Conservation (phyloP, 2,888 invertebrate genomes). For the Agrochola macilenta region DNA sequence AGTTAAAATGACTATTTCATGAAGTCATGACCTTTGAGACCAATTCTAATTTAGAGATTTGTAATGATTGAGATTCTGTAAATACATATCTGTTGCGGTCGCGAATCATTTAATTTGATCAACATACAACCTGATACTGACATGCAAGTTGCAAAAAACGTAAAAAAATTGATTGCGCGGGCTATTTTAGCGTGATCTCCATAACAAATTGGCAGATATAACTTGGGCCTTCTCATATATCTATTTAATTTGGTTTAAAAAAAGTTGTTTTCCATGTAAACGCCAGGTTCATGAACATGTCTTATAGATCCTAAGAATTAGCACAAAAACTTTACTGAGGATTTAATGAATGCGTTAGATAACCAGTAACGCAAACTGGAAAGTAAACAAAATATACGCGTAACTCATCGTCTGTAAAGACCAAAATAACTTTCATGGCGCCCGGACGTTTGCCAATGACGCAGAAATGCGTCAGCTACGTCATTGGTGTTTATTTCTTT, state of each 20-base stretch:
- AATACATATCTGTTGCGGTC: too few species aligned
- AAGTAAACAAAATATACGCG: not conserved
- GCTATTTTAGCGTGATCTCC: not conserved
- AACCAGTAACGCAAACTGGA: not conserved
- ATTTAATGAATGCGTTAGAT: not conserved
- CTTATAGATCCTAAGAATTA: too few species aligned
- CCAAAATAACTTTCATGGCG: constrained; percentile 44
- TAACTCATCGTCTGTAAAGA: constrained; percentile 26
- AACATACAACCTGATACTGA: not conserved
- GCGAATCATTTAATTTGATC: not conserved
- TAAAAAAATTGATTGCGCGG: not conserved
- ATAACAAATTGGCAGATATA: not conserved
- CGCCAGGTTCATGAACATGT: not conserved
- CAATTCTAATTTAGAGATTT: not conserved
- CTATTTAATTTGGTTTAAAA: not conserved
- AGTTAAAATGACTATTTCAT: not conserved
- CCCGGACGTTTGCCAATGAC: constrained; percentile 34
- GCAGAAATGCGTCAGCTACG: constrained; percentile 39
- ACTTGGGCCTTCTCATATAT: not conserved
- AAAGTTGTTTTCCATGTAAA: not conserved
- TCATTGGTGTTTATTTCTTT: constrained; percentile 28
- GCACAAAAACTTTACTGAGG: not conserved
- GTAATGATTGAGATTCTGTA: not conserved
- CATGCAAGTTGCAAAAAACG: not conserved
- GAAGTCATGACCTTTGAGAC: not conserved